Base-by-base conservation (phyloP, 2,797 vertebrate species). In the Eutrigla gurnardus region DNA sequence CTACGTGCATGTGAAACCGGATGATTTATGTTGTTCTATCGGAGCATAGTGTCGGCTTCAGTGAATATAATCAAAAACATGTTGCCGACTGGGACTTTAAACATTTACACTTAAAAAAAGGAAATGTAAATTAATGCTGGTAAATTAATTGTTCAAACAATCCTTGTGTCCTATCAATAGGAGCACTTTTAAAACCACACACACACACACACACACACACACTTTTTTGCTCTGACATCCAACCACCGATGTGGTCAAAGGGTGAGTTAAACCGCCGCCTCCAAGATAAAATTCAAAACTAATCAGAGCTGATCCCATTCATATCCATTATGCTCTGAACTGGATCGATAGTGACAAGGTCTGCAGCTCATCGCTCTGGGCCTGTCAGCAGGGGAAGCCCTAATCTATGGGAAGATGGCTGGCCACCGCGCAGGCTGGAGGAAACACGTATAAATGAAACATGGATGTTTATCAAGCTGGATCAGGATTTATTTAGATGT, bases 261-360 rank as follows among this genome's bases (percentile, higher is more conserved):
- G 86, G 70, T 65, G 67, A 77, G 75, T 82, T 80, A 66, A 85
- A 78, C 65, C 57, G 18, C 69, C 36, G 5, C 70, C 75, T 72
- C 52, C 57, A 63, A 81, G 62, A 83, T 89, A 76, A 82, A 87
- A 86, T 86, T 89, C 77, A 88, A 86, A 89, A 87, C 79, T 81
- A 86, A 86, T 90, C 84, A 82, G 81, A 77, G 75, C 67, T 13
- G 70, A 85, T 86, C 79, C 82, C 85, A 86, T 91, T 88, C 75
- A 85, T 89, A 92, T 88, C 90, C 81, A 88, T 90, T 91, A 88
- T 73, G 47, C 65, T 68, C 65, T 72, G 66, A 84, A 66, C 18
- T 35, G 84, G 87, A 91, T 93, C 92, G 61, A 92, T 92, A 85
- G 73, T 75, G 82, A 80, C 86, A 86, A 86, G 86, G 85, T 84